Base-by-base conservation (phyloP, 2,797 vertebrate species). In the Cyclura pinguis region DNA sequence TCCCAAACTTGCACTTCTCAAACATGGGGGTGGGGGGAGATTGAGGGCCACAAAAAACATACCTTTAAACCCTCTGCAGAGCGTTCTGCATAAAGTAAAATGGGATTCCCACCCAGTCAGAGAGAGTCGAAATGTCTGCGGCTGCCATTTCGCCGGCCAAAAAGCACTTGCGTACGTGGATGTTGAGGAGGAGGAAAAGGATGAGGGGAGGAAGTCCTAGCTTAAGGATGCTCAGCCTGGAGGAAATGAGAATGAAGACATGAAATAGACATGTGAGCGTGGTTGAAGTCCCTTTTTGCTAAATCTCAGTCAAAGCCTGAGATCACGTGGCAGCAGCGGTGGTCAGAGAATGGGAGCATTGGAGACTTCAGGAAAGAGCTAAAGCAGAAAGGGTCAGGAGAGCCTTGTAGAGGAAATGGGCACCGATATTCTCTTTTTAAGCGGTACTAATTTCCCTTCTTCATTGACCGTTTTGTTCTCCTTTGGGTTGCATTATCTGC, bases 221-320 rank as follows among this genome's bases (percentile, higher is more conserved):
- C 57, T 92, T 89, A 88, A 69, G 20, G 47, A 35, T 62, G 82
- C 27, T 27, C 14, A 27, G 74, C 57, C 78, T n/a, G 1, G 57
- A 83, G 89, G 87, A 87, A 91, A 93, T 87, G 83, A 88, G 92
- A 87, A 22, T n/a, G 73, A 24, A 81, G 78, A 55, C 74, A 73
- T 55, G 42, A 38, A 80, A 80, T 29, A 82, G 83, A 85, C 72
- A 62, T 20, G 14, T 50, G 35, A 73, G 78, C 64, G 80, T 27
- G 52, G 57, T 24, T 59, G n/a, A 80, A 52, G 52, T 57, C 32
- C 18, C 20, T 42, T 55, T 42, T 32, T 14, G 32, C 50, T 52
- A 62, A 13, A 42, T 50, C 85, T 86, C 69, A 47, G 81, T 80
- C 77, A 14, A n/a, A 76, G 81, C n/a, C 80, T 85, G 72, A 62